These are phyloP conservation scores for Probosciger aterrimus DNA, from an alignment of 2,113 vertebrate species.

Conservation along the genomic window DNA sequence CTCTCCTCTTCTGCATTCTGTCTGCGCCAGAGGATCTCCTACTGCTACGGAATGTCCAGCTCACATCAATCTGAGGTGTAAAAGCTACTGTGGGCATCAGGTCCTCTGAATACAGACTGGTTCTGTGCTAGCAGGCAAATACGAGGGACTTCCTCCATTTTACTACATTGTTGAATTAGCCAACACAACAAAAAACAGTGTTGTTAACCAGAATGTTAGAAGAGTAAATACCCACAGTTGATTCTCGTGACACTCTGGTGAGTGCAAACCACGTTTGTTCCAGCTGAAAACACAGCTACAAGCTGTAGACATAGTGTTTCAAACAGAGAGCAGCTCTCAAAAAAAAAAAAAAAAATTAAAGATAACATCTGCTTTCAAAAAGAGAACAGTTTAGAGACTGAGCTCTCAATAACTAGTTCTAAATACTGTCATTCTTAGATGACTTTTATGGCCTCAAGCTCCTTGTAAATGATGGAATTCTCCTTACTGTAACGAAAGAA, in stretches of 20 bases:
- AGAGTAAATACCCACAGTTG: background rate
- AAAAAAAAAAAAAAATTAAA: too few relatives aligned
- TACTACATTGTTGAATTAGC: background rate
- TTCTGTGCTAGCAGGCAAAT: background rate
- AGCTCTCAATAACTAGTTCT: background rate
- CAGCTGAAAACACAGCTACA: background rate
- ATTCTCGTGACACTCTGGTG: background rate
- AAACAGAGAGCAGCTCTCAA: background rate
- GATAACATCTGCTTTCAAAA: background rate
- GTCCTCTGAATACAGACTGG: background rate
- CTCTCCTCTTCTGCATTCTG: fast-evolving
- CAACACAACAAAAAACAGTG: background rate
- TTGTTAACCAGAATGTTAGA: background rate
- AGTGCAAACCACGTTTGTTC: background rate
- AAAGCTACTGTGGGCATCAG: background rate
- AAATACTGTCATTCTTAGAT: background rate
- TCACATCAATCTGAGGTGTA: background rate
- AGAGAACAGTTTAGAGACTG: background rate
- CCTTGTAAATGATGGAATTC: background rate
- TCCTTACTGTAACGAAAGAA: background rate
- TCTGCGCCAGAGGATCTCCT: background rate
- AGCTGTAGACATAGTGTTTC: background rate
- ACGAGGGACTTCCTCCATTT: background rate
- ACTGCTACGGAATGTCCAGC: background rate
- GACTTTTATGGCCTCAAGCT: background rate